Percentiles rank a stretch among this genome's conserved stretches.
Evolutionary conservation across 2,888 invertebrate species (phyloP).

Genomic region (Drosophila melanosoma): DNA sequence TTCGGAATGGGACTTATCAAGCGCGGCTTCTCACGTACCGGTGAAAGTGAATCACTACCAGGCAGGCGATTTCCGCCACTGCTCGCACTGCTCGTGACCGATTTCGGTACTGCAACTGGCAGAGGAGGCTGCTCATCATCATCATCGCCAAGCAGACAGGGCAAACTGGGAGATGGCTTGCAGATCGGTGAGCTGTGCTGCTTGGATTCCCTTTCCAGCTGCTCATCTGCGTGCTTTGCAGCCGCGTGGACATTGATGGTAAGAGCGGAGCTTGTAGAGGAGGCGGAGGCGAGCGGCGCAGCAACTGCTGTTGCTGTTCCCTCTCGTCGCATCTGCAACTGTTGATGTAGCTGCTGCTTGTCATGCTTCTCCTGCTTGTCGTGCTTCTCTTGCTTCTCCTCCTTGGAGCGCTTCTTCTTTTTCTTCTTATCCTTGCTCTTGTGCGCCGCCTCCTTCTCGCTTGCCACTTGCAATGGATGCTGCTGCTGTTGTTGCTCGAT

Average conservation of each 20-base stretch:
- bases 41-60: conserved; percentile 74
- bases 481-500: conserved; percentile 85
- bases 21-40: conserved; percentile 81
- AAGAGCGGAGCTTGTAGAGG: conserved; percentile 42
- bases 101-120: conserved; percentile 21
- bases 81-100: conserved; percentile 21
- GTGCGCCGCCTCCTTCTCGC: conserved; percentile 58
- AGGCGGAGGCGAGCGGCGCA: conserved; percentile 9
- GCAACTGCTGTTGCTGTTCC: conserved; percentile 34
- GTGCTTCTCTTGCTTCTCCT: conserved; percentile 86
- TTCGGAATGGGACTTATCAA: conserved; percentile 87
- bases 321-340: conserved; percentile 86
- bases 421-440: conserved; percentile 92
- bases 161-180: conserved; percentile 87
- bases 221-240: conserved; percentile 61
- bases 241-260: conserved; percentile 81
- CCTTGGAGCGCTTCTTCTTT: conserved; percentile 93
- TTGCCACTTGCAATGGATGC: conserved; percentile 24
- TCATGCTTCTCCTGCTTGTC: conserved; percentile 85
- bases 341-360: conserved; percentile 85
- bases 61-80: conserved; percentile 44
- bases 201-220: conserved; percentile 70
- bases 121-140: conserved; percentile 73
- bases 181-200: conserved; percentile 76
- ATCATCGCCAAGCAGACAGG: conserved; percentile 88